Conservation (phyloP, 1,140 invertebrate genomes). For the Manduca sexta region DNA sequence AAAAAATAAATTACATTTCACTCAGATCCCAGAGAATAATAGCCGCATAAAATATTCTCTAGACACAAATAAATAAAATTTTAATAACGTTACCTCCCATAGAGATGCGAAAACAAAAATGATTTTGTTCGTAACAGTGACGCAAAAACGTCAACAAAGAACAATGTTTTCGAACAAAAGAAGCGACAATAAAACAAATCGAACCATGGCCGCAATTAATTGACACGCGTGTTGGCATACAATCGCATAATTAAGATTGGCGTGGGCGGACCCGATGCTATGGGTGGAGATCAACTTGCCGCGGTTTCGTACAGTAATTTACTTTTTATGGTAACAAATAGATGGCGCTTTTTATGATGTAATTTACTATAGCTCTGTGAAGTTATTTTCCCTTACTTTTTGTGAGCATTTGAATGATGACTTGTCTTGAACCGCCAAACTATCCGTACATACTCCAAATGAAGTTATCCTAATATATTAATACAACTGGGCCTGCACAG, state of each 20-base stretch:
- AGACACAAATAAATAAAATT: too few species aligned
- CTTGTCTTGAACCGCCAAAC: too few species aligned
- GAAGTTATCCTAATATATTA: too few species aligned
- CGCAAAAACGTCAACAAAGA: not conserved
- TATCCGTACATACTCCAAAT: too few species aligned
- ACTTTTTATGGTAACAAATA: not conserved
- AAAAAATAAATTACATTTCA: too few species aligned
- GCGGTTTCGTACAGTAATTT: not conserved
- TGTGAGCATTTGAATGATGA: too few species aligned
- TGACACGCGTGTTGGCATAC: constrained; percentile 44
- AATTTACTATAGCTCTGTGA: too few species aligned
- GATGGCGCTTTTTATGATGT: too few species aligned
- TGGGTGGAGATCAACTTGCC: not conserved
- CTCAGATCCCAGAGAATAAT: too few species aligned
- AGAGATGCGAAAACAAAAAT: not conserved
- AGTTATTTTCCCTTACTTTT: too few species aligned
- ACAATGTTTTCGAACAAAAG: constrained; percentile 8
- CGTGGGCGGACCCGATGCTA: constrained; percentile 33
- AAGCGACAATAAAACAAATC: constrained; percentile 32
- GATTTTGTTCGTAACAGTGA: not conserved
- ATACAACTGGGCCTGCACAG: too few species aligned
- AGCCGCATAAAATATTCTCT: too few species aligned
- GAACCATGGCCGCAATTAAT: constrained; percentile 40
- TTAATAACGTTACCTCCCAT: not conserved
- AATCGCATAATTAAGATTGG: constrained; percentile 45